phyloP scores from a whole-genome alignment of 2,113 vertebrate species.

The Arenaria interpres region DNA sequence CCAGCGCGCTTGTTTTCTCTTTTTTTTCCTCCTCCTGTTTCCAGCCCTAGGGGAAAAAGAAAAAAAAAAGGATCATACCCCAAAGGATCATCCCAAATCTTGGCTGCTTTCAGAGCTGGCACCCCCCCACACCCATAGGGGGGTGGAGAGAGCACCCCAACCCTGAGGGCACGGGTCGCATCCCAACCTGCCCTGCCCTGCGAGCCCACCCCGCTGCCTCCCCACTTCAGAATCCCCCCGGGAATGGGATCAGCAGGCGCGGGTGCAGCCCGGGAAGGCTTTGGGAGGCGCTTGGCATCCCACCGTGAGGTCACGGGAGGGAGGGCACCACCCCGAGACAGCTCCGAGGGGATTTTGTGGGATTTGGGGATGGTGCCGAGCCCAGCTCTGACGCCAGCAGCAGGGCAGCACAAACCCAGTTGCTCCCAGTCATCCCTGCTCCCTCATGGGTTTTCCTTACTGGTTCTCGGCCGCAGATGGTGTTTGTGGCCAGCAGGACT shows the following conservation, averaged over 20 bases:
- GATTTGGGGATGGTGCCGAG: not conserved
- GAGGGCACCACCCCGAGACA: not conserved
- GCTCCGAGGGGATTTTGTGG: not conserved
- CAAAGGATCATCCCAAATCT: not conserved
- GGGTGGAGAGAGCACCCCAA: not conserved
- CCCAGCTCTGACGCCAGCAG: not conserved
- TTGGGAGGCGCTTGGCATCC: not conserved
- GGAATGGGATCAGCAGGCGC: not conserved
- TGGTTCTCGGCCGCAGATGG: fast-evolving
- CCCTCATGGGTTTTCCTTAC: not conserved
- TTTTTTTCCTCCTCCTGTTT: not conserved
- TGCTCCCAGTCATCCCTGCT: not conserved
- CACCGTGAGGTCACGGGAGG: not conserved
- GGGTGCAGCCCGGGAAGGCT: not conserved
- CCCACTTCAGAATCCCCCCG: fast-evolving
- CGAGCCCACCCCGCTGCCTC: not conserved
- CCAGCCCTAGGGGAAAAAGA: not conserved
- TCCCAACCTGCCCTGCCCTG: not conserved
- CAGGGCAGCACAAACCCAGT: not conserved
- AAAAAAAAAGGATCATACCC: not conserved
- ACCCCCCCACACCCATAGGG: no score
- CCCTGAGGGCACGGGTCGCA: fast-evolving
- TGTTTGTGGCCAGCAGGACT: fast-evolving
- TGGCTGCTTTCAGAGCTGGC: not conserved
- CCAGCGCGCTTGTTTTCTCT: not conserved